Evolutionary conservation across 2,113 vertebrate species (phyloP), one percentile per base, ranked within the genome.

Genomic region (Pollimyrus isidori): DNA sequence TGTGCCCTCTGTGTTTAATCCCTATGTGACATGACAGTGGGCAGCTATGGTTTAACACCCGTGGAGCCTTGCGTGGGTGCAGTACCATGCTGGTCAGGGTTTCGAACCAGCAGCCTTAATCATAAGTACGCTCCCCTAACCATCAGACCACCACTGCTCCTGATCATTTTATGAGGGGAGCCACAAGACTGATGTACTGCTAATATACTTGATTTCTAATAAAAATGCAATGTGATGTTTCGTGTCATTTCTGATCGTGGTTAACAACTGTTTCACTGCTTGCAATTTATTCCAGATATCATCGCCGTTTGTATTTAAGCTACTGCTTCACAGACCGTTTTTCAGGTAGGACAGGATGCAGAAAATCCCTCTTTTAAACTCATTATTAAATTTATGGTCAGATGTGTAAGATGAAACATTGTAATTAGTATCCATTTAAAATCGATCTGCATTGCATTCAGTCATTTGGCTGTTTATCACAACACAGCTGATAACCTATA

Each of bases 301-400:
- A 1, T 99, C 98, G 15, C 98, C 98, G 1, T 99, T 99, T 93
- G 97, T 99, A 92, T 99, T 99, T 95, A 99, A 99, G 91, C 93
- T 99, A 19, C 85, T 99, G 91, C 95, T 99, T 87, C 98, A 99
- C 87, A 95, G 98, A 89, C 98, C 98, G 56, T 99, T 99, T 92
- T 99, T 99, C 96, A 98, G 98, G 98, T 99, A 94, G 89, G 94
- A 91, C 50, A 35, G 42, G 30, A n/a, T 85, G 46, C 42, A 39
- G 9, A 86, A 86, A 5, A 48, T 23, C 23, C 4, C 42, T 17
- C 45, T 84, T 48, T 84, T 23, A 23, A 48, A n/a, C 26, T 87
- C 1, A 10, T 49, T 1, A 50, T 85, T n/a, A 85, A 46, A 48
- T 21, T 23, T 23, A 26, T 26, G 23, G 45, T 86, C 83, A 86